phyloP scores from a whole-genome alignment of 2,888 invertebrate species.

The Maniola hyperantus region DNA sequence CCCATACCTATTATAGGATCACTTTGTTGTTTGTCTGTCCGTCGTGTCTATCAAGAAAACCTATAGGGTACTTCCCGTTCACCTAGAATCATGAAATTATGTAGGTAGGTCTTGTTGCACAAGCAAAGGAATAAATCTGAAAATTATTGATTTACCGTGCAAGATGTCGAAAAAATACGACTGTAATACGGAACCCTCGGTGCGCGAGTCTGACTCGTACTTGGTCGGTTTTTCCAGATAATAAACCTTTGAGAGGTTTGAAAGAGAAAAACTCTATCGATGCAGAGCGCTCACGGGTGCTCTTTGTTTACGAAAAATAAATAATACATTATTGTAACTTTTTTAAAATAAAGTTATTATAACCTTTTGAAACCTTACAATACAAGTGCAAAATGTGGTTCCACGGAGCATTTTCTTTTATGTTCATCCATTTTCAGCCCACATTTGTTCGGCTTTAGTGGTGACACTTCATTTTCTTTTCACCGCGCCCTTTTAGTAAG shows the following conservation, averaged over 20 bases:
- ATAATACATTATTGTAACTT: conserved; percentile 10
- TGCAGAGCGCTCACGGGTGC: background rate
- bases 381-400: conserved; percentile 17
- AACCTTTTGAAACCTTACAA: conserved; percentile 13
- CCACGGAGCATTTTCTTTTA: conserved; percentile 17
- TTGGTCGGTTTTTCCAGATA: too few species aligned
- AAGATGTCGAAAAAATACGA: too few species aligned
- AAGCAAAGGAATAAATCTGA: too few species aligned
- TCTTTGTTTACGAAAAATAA: background rate
- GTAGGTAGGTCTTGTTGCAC: too few species aligned
- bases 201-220: too few species aligned
- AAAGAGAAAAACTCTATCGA: background rate
- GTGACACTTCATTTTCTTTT: conserved; percentile 67
- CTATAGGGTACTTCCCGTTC: too few species aligned
- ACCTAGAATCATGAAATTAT: too few species aligned
- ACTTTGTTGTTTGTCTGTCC: too few species aligned
- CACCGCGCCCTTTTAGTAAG: conserved; percentile 45
- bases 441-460: conserved; percentile 50
- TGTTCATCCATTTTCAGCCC: conserved; percentile 31
- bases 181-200: too few species aligned
- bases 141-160: too few species aligned
- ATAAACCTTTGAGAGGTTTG: background rate
- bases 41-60: too few species aligned
- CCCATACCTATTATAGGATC: too few species aligned
- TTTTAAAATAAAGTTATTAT: conserved; percentile 10